Percentiles rank a stretch among this genome's conserved stretches.
Evolutionary conservation across 2,797 vertebrate genomes (phyloP).

Genomic region (Diglossa cyanea): DNA sequence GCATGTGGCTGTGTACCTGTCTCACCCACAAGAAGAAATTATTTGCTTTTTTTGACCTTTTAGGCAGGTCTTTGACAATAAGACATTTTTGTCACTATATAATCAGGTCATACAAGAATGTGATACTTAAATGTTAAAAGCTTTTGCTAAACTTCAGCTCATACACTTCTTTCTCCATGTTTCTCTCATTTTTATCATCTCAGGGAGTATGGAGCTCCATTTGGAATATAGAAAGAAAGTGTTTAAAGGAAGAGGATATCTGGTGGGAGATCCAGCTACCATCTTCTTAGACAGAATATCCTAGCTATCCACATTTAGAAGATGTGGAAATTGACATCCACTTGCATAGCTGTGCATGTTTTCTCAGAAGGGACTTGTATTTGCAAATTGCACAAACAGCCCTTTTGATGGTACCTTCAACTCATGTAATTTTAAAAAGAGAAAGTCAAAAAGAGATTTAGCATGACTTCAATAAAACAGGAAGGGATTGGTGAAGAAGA

Average conservation of each 20-base stretch:
- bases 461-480: neutral
- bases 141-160: neutral
- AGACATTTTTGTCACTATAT: neutral
- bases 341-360: neutral
- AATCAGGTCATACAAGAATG: neutral
- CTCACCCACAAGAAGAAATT: neutral
- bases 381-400: neutral
- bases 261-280: neutral
- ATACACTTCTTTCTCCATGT: neutral
- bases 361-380: neutral
- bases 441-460: neutral
- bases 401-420: neutral
- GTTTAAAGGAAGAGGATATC: neutral
- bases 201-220: neutral
- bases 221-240: neutral
- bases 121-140: neutral
- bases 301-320: neutral
- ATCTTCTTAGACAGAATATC: neutral
- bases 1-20: fast-evolving
- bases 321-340: neutral
- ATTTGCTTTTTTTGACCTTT: neutral
- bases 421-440: neutral
- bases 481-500: neutral
- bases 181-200: neutral
- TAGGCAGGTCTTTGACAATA: neutral